Percentiles rank a stretch among this genome's conserved stretches.
These are phyloP conservation scores for Brassicogethes aeneus DNA, from an alignment of 2,888 invertebrate species.

Conservation along the genomic window DNA sequence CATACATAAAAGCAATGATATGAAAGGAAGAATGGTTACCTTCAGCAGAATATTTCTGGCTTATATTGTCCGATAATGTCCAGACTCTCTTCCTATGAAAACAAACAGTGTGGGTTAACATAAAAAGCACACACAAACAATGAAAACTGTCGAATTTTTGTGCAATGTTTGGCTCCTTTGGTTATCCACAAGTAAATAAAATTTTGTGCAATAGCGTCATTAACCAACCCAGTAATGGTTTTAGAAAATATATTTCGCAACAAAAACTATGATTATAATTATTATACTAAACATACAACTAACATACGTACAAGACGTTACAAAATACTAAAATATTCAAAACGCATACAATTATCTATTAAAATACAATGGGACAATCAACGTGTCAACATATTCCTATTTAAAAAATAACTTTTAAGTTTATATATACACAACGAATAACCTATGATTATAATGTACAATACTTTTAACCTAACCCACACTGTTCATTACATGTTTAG, in stretches of 20 bases:
- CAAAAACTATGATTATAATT: too few relatives aligned
- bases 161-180: conserved; percentile 32
- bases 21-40: conserved; percentile 38
- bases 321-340: too few relatives aligned
- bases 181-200: too few relatives aligned
- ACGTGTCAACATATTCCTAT: neutral
- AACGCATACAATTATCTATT: too few relatives aligned
- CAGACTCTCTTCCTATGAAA: conserved; percentile 61
- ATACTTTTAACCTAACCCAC: conserved; percentile 19
- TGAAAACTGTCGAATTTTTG: conserved; percentile 19
- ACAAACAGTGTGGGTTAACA: conserved; percentile 47
- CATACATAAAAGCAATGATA: neutral
- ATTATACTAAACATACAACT: too few relatives aligned
- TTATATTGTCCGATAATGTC: conserved; percentile 72
- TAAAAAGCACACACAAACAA: neutral
- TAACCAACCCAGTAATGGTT: too few relatives aligned
- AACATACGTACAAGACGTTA: too few relatives aligned
- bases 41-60: conserved; percentile 73
- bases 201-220: too few relatives aligned
- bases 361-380: conserved; percentile 2
- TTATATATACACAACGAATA: neutral
- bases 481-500: conserved; percentile 21
- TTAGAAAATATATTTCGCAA: too few relatives aligned
- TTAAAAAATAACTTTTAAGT: neutral
- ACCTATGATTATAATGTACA: conserved; percentile 1